These are phyloP conservation scores for Caretta caretta DNA, from an alignment of 2,113 vertebrate genomes.

Conservation along the genomic window DNA sequence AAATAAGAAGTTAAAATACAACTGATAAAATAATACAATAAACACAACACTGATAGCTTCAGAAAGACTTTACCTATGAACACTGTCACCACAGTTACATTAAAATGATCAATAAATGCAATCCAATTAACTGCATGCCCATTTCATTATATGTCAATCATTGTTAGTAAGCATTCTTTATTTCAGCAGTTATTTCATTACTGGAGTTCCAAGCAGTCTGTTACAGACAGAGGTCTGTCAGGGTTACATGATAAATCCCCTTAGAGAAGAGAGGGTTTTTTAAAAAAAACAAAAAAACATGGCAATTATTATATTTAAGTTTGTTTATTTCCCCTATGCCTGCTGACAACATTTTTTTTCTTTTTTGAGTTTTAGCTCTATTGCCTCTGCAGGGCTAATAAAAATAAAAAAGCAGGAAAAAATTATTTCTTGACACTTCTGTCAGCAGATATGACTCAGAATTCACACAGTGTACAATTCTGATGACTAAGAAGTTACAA, in stretches of 20 bases:
- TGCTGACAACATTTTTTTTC: neutral
- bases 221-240: neutral
- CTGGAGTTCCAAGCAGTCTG: neutral
- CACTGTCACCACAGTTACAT: neutral
- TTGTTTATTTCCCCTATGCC: neutral
- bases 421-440: fast-evolving
- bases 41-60: neutral
- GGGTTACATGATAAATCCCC: neutral
- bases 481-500: neutral
- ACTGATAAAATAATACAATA: neutral
- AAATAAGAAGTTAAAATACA: neutral
- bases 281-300: neutral
- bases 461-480: neutral
- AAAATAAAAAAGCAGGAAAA: neutral
- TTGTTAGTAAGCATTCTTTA: neutral
- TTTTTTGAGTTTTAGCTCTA: neutral
- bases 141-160: neutral
- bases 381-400: fast-evolving
- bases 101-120: neutral
- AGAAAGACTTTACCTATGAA: neutral
- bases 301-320: neutral
- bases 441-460: neutral
- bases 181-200: neutral
- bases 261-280: neutral
- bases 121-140: neutral